Base-by-base conservation (phyloP, 2,888 invertebrate species). In the Archips xylosteana region DNA sequence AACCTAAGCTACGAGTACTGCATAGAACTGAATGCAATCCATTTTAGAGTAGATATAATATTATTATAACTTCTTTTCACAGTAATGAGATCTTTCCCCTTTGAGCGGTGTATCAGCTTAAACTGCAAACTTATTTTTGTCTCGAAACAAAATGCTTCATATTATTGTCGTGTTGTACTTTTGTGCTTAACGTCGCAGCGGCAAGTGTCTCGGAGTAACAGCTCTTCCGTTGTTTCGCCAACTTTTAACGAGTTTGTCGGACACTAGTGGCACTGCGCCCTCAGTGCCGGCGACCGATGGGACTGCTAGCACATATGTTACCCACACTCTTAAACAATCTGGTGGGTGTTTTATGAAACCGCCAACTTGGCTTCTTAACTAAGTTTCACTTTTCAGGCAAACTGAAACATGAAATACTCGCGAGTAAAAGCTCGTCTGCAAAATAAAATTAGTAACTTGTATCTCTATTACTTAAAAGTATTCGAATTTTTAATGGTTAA, bases 191-290 rank as follows among this genome's bases (percentile, higher is more conserved):
- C 91, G 91, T 89, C 89, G 82, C 78, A 87, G 88, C 88, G 85
- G 89, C 92, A 90, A 92, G 92, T 92, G 92, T 92, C 92, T 90
- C 83, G 84, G 86, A 89, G 90, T 89, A 87, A 84, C 81, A 82
- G 83, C 85, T 88, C 88, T 89, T 88, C 87, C 89, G 92, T 92
- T 92, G 92, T 92, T 91, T 90, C 88, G 79, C 88, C 85, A 93
- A 94, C 89, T 94, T 94, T 94, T 94, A 94, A 94, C 94, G 94
- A 94, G 94, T 94, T 94, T 92, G 93, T 91, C 86, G 93, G 94
- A 92, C 93, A 90, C 84, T 87, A 83, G 83, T 86, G 81, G 83
- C 82, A 85, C 82, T 81, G 84, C 78, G 80, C 80, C 81, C 82
- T 80, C 81, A 81, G 83, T 82, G 86, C 76, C 82, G 83, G 80